Evolutionary conservation across 1,140 invertebrate species (phyloP).

Genomic region (Bombus breviceps): DNA sequence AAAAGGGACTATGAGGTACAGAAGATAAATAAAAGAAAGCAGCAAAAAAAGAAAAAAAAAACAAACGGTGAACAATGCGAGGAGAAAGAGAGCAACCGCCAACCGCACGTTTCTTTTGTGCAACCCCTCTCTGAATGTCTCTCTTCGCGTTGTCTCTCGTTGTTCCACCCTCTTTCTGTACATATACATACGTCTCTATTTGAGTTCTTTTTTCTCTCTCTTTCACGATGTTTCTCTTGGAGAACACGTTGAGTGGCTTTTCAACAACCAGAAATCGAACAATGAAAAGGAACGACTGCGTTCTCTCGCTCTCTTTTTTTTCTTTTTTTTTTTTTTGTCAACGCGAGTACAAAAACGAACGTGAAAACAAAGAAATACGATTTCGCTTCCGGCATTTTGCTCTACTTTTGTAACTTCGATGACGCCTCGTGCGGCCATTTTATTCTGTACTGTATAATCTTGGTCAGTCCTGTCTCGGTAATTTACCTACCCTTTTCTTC

Average conservation of each 20-base stretch:
- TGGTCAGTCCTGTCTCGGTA: slow-evolving; percentile 76
- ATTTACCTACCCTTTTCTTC: slow-evolving; percentile 11
- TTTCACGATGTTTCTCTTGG: slow-evolving; percentile 62
- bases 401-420: neutral
- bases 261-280: slow-evolving; percentile 32
- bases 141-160: slow-evolving; percentile 63
- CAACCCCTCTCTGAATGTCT: slow-evolving; percentile 57
- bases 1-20: slow-evolving; percentile 99
- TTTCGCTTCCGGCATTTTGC: neutral
- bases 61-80: slow-evolving; percentile 59
- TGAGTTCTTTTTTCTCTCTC: slow-evolving; percentile 56
- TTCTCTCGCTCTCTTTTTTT: neutral
- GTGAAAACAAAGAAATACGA: neutral
- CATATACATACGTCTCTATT: slow-evolving; percentile 49
- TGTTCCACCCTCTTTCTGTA: slow-evolving; percentile 58
- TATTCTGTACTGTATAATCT: slow-evolving; percentile 66
- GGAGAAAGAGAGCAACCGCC: slow-evolving; percentile 51
- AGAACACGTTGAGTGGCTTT: slow-evolving; percentile 52
- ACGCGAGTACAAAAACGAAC: neutral
- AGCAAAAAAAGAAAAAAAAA: slow-evolving; percentile 29
- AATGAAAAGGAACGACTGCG: neutral
- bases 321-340: neutral
- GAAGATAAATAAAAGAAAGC: slow-evolving; percentile 47
- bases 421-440: neutral
- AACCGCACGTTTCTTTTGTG: slow-evolving; percentile 56